Evolutionary conservation across 2,113 vertebrate genomes (phyloP).

Genomic region (Lagopus muta): DNA sequence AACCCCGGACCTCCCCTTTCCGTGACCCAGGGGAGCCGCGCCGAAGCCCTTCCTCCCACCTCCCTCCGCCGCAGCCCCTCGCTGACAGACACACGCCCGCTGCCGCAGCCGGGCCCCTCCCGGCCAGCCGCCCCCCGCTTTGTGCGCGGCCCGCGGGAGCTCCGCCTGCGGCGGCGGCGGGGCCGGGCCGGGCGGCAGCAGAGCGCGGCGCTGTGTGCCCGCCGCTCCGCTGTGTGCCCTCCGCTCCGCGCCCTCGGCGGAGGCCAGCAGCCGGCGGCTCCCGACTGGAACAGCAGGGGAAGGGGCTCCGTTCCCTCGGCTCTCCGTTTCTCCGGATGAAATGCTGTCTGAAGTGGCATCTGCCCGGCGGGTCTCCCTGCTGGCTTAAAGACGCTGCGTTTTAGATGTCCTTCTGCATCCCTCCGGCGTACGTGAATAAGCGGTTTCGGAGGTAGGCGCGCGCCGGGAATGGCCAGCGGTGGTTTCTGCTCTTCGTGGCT

Average conservation of each 20-base stretch:
- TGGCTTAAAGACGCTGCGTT: neutral
- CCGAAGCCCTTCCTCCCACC: neutral
- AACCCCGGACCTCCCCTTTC: neutral
- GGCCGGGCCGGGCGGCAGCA: too few species aligned
- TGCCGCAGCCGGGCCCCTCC: neutral
- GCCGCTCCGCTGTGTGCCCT: too few species aligned
- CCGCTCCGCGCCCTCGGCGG: too few species aligned
- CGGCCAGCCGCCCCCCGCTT: too few species aligned
- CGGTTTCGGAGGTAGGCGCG: neutral
- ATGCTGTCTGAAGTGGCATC: rapidly evolving
- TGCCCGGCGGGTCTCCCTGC: rapidly evolving
- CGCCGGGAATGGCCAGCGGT: neutral
- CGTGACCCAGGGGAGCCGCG: neutral
- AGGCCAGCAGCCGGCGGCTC: neutral
- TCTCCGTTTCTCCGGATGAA: neutral
- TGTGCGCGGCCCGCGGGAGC: too few species aligned
- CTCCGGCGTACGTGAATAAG: neutral
- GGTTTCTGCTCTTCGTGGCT: neutral
- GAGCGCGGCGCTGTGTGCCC: too few species aligned
- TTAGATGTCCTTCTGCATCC: neutral
- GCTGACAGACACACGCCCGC: neutral
- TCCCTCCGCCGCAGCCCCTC: neutral
- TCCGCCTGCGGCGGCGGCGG: too few species aligned
- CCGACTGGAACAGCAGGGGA: neutral
- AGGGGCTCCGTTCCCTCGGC: neutral